Evolutionary conservation across 1,140 invertebrate species (phyloP).

Genomic region (Planococcus citri): DNA sequence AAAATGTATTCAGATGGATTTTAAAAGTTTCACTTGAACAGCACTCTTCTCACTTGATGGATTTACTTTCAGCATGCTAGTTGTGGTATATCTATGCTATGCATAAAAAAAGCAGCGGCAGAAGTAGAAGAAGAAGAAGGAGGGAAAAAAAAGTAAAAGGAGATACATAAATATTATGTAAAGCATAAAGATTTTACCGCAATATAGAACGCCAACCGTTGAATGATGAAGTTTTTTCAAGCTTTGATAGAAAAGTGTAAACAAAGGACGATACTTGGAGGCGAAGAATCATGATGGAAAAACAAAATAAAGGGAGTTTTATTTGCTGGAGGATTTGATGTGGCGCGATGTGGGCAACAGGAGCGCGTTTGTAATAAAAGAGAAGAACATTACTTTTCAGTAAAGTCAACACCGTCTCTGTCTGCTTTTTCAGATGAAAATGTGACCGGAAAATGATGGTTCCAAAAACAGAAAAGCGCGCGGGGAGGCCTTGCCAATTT

Average conservation of each 20-base stretch:
- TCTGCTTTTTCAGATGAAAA: constrained; percentile 15
- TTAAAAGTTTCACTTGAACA: too few relatives aligned
- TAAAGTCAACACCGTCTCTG: constrained; percentile 2
- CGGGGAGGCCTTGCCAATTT: not conserved
- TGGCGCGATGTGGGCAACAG: not conserved
- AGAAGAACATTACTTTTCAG: constrained; percentile 8
- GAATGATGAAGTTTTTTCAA: constrained; percentile 4
- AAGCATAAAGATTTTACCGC: constrained; percentile 10
- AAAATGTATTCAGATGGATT: too few relatives aligned
- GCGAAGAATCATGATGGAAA: constrained; percentile 1
- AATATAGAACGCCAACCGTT: not conserved
- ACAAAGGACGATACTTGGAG: constrained; percentile 12
- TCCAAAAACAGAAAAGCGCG: not conserved
- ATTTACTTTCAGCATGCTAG: not conserved
- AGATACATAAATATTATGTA: constrained; percentile 6
- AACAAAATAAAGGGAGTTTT: constrained; percentile 2
- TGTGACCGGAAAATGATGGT: constrained; percentile 18
- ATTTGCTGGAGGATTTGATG: not conserved
- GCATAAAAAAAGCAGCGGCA: too few relatives aligned
- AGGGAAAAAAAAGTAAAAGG: not conserved
- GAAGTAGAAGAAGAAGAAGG: too few relatives aligned
- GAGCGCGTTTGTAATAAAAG: constrained; percentile 9
- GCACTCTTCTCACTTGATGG: not conserved
- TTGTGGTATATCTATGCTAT: not conserved
- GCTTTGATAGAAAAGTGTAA: constrained; percentile 19